phyloP scores from a whole-genome alignment of 2,113 vertebrate genomes.

The Dendropsophus ebraccatus region DNA sequence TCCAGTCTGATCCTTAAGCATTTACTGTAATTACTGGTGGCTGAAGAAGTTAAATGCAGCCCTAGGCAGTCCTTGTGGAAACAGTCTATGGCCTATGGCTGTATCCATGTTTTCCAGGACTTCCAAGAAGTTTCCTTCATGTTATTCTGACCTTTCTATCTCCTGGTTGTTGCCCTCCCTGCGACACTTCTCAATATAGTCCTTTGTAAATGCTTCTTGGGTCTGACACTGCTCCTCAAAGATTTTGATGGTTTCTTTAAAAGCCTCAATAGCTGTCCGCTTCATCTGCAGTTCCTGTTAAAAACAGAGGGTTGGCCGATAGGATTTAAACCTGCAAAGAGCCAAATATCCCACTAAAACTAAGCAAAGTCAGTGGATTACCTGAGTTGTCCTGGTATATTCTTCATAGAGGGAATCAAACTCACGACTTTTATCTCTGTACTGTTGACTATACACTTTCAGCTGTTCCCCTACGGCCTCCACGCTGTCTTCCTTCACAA shows the following conservation, averaged over 20 bases:
- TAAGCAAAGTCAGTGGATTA: slow-evolving; percentile 9
- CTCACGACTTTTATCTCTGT: slow-evolving; percentile 82
- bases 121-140: too few relatives aligned
- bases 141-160: slow-evolving; percentile 75
- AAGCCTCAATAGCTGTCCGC: slow-evolving; percentile 80
- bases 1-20: too few relatives aligned
- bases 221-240: slow-evolving; percentile 84
- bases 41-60: too few relatives aligned
- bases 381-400: slow-evolving; percentile 81
- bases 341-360: neutral
- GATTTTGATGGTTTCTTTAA: slow-evolving; percentile 85
- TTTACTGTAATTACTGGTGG: too few relatives aligned
- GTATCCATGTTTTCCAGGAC: too few relatives aligned
- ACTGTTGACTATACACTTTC: slow-evolving; percentile 82
- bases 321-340: neutral
- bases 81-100: too few relatives aligned
- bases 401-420: slow-evolving; percentile 82
- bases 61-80: too few relatives aligned
- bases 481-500: slow-evolving; percentile 76
- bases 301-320: neutral
- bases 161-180: slow-evolving; percentile 82
- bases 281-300: slow-evolving; percentile 83
- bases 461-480: slow-evolving; percentile 82
- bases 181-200: slow-evolving; percentile 80
- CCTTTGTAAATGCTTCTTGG: slow-evolving; percentile 80